Evolutionary conservation across 2,888 invertebrate genomes (phyloP).

Genomic region (Dione vanillae): DNA sequence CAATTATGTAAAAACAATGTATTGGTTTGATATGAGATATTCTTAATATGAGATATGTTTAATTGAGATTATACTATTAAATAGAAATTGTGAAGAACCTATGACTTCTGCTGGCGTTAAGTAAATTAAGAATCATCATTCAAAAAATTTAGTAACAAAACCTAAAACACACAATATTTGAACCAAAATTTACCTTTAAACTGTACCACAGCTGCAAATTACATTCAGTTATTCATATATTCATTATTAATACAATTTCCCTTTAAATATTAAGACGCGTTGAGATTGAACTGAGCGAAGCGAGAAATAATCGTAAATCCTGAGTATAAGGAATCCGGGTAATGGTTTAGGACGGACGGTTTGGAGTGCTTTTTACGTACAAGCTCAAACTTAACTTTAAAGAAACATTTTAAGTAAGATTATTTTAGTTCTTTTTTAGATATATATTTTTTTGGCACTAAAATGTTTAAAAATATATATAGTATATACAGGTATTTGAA

Average conservation of each 20-base stretch:
- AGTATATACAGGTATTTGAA: too few species aligned
- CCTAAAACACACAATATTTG: not conserved
- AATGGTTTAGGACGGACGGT: constrained; percentile 49
- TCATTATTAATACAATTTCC: constrained; percentile 37
- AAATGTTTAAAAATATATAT: too few species aligned
- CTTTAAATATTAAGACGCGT: constrained; percentile 77
- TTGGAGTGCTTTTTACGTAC: constrained; percentile 10
- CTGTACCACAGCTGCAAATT: not conserved
- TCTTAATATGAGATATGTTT: too few species aligned
- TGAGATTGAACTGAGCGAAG: constrained; percentile 81
- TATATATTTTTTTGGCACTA: too few species aligned
- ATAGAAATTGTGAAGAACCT: too few species aligned
- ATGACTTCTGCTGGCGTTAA: too few species aligned
- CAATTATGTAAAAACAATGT: too few species aligned
- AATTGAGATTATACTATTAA: too few species aligned
- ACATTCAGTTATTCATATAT: constrained; percentile 11
- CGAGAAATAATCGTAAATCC: constrained; percentile 84
- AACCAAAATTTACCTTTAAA: not conserved
- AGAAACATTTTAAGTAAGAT: not conserved
- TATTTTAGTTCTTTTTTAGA: not conserved
- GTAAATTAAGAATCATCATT: too few species aligned
- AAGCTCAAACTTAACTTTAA: not conserved
- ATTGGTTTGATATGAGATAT: too few species aligned
- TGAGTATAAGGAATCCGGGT: constrained; percentile 62
- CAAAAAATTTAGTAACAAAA: not conserved